These are phyloP conservation scores for Latrodectus elegans DNA, from an alignment of 2,888 invertebrate species.

Conservation along the genomic window DNA sequence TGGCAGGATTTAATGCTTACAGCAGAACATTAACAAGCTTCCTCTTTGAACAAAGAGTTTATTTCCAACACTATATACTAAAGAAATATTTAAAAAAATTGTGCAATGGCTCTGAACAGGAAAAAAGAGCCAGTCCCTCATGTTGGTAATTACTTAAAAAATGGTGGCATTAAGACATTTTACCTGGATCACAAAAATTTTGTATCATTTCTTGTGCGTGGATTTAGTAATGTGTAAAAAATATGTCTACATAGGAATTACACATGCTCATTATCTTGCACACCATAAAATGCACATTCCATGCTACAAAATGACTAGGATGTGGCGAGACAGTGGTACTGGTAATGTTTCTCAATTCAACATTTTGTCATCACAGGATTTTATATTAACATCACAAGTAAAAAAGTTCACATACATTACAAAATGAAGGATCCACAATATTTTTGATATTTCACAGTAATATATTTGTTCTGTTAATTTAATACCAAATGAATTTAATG, in stretches of 20 bases:
- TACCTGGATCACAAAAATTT: background rate
- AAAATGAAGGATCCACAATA: background rate
- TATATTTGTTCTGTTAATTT: slow-evolving; percentile 38
- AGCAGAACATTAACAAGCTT: slow-evolving; percentile 1
- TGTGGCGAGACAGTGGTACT: slow-evolving; percentile 21
- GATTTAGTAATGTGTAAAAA: slow-evolving; percentile 25
- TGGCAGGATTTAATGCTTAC: slow-evolving; percentile 15
- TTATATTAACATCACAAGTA: slow-evolving; percentile 49
- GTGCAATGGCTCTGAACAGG: slow-evolving; percentile 54
- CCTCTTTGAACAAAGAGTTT: background rate
- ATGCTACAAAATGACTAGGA: slow-evolving; percentile 66
- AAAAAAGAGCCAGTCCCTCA: slow-evolving; percentile 58
- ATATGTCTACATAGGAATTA: slow-evolving; percentile 54
- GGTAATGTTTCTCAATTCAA: background rate
- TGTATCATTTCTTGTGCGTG: slow-evolving; percentile 50
- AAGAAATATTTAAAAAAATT: slow-evolving; percentile 51
- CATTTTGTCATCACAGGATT: slow-evolving; percentile 46
- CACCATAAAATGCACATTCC: slow-evolving; percentile 55
- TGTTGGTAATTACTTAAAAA: slow-evolving; percentile 50
- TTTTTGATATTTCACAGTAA: slow-evolving; percentile 36
- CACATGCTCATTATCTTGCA: slow-evolving; percentile 48
- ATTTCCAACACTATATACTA: background rate
- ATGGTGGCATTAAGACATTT: slow-evolving; percentile 41
- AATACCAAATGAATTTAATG: slow-evolving; percentile 47
- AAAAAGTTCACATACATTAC: slow-evolving; percentile 20